Conservation (phyloP, 2,113 vertebrate species). For the Phaethon lepturus region DNA sequence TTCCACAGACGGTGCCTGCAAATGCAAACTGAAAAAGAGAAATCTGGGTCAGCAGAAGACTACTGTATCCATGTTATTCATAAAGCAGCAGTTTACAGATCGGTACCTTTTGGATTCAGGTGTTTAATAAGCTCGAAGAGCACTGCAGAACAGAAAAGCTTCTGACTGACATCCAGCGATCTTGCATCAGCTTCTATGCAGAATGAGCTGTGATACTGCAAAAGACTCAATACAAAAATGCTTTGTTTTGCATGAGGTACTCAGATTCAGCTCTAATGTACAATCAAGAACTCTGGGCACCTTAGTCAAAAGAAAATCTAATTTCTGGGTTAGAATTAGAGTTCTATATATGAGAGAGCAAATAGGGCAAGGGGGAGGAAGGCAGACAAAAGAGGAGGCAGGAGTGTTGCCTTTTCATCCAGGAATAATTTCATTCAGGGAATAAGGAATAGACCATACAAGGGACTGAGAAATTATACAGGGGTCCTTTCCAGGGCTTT, state of each 20-base stretch:
- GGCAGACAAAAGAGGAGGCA: neutral
- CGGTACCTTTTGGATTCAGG: neutral
- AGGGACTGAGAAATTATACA: neutral
- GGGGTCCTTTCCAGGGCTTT: neutral
- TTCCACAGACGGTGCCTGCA: neutral
- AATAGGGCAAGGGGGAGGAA: neutral
- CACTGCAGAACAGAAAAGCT: neutral
- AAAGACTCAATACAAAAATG: neutral
- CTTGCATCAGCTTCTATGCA: neutral
- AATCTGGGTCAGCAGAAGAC: neutral
- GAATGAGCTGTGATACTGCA: neutral
- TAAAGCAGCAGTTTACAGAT: neutral
- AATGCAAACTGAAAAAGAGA: neutral
- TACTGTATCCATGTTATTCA: neutral
- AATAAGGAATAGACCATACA: neutral
- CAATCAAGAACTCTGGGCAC: neutral
- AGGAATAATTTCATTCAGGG: neutral
- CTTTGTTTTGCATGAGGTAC: neutral
- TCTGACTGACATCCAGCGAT: neutral
- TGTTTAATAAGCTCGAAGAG: neutral
- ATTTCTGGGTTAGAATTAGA: neutral
- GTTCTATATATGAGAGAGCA: neutral
- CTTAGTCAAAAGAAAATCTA: neutral
- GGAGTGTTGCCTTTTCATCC: neutral
- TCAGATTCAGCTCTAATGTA: neutral